Base-by-base conservation (phyloP, 2,113 vertebrate species). In the Anseranas semipalmata region DNA sequence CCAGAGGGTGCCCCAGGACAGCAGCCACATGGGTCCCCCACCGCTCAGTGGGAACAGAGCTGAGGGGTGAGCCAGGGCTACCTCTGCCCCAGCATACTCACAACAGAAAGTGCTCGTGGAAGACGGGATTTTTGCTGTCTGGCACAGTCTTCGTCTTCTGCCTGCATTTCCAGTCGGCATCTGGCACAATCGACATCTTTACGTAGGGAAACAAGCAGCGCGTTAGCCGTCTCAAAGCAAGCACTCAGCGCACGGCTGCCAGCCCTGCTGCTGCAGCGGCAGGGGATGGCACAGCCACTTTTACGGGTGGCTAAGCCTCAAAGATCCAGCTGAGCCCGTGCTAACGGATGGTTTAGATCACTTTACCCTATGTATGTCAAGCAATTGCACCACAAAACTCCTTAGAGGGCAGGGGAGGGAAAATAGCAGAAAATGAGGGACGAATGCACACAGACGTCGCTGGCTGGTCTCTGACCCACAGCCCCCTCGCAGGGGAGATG, bases 101-200 rank as follows among this genome's bases (percentile, higher is more conserved):
- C 98, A 98, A 98, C 53, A 97, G 84, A 86, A 98, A 98, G 70
- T 93, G 97, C 94, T 98, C 97, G 0, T 97, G 97, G 96, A 98
- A 98, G 81, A 97, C 55, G 0, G 98, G 98, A 60, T 97, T 96
- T 87, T 97, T 97, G 96, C 93, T 97, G 91, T 91, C 97, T 24
- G 63, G 83, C 33, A 98, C 24, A 2, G 97, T 98, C 97, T 97
- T 97, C 0, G 98, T 98, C 93, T 97, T 98, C 11, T 98, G 98
- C 41, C 94, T 90, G 93, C 76, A 50, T 1, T 73, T 94, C 65
- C 89, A 94, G 55, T 83, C 90, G 25, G 91, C 45, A 37, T 98
- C 98, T 3, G 98, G 98, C 80, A 98, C 97, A 3, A 98, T 25
- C 7, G 98, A 98, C 79, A 98, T 65, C 98, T 98, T 92, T 32